Evolutionary conservation across 2,797 vertebrate species (phyloP).

Genomic region (Nannoperca obscura): DNA sequence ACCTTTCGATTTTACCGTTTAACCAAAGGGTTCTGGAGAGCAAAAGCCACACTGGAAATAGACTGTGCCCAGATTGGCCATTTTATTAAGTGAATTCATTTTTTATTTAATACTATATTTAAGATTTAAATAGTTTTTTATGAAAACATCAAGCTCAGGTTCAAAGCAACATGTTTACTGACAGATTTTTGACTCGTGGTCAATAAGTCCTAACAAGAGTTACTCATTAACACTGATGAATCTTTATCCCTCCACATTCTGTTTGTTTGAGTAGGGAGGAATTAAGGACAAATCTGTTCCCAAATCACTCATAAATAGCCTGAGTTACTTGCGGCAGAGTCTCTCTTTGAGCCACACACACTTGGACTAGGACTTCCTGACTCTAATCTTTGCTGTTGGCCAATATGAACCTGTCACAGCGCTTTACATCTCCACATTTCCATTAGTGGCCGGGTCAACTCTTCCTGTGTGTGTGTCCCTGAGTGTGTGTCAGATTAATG

Average conservation of each 20-base stretch:
- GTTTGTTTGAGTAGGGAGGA: not conserved
- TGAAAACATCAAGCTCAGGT: no score
- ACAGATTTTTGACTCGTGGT: no score
- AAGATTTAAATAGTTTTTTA: no score
- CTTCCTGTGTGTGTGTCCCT: not conserved
- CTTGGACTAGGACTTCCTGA: not conserved
- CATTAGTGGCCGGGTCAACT: slow-evolving; percentile 20
- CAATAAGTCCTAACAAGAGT: no score
- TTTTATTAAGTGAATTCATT: no score
- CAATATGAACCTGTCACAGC: slow-evolving; percentile 35
- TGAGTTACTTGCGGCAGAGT: not conserved
- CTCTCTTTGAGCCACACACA: not conserved
- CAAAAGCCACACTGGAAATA: no score
- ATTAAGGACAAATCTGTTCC: not conserved
- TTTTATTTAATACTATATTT: no score
- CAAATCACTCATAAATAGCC: slow-evolving; percentile 1
- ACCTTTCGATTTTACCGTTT: no score
- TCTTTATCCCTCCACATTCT: not conserved
- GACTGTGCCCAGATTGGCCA: no score
- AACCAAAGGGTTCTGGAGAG: no score
- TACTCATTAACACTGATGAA: no score
- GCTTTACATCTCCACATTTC: slow-evolving; percentile 30
- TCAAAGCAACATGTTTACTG: no score
- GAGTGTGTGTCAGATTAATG: slow-evolving; percentile 16
- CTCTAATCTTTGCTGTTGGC: slow-evolving; percentile 31